Conservation (phyloP, 1,140 invertebrate genomes). For the Tachypleus tridentatus region DNA sequence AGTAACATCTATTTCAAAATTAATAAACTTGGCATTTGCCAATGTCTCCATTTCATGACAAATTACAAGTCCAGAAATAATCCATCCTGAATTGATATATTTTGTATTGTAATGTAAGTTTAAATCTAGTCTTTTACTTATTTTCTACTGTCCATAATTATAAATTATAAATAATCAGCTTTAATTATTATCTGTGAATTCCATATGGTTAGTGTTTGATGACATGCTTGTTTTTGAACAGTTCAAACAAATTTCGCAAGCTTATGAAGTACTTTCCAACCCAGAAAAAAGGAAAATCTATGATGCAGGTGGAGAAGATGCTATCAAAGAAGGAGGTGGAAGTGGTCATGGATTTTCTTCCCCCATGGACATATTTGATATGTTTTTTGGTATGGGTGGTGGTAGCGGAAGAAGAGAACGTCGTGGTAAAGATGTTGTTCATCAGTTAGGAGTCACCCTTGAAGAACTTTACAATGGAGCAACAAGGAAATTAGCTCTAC, state of each 20-base stretch:
- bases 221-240: conserved; percentile 27
- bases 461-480: conserved; percentile 96
- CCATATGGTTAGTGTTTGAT: too few species aligned
- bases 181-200: too few species aligned
- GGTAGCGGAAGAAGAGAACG: conserved; percentile 40
- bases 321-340: conserved; percentile 78
- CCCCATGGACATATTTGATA: conserved; percentile 98
- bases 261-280: conserved; percentile 95
- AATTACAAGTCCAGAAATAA: too few species aligned
- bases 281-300: conserved; percentile 90
- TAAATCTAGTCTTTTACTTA: too few species aligned
- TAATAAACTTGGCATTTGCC: too few species aligned
- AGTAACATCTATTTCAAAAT: too few species aligned
- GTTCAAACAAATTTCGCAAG: conserved; percentile 96
- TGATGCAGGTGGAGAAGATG: conserved; percentile 95
- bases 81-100: too few species aligned
- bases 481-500: conserved; percentile 83
- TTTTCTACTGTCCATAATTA: too few species aligned
- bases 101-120: too few species aligned
- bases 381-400: conserved; percentile 79
- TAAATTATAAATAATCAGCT: too few species aligned
- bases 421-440: conserved; percentile 86
- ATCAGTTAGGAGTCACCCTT: conserved; percentile 80
- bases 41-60: too few species aligned
- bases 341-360: conserved; percentile 67